Evolutionary conservation across 2,888 invertebrate genomes (phyloP), one percentile per base, ranked within the genome.

Genomic region (Kryphioiulus occultus): DNA sequence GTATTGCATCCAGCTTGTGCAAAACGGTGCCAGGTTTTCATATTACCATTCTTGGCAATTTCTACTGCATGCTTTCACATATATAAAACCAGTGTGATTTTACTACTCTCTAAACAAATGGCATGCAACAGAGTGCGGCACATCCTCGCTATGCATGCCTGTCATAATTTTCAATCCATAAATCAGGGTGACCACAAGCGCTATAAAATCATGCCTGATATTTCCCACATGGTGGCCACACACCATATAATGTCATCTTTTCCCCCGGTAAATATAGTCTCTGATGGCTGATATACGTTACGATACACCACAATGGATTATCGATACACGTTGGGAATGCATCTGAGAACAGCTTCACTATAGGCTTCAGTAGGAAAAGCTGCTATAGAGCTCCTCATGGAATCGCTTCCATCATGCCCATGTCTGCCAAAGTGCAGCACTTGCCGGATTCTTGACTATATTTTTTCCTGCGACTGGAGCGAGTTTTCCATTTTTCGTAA

Each of bases 401-500:
- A 53, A 53, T 53, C n/a, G 53, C 1, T 53, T 53, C 53, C 53
- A 53, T 53, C 53, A n/a, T 4, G 9, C n/a, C 53, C 53, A 53
- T n/a, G 53, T 53, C 53, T 19, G 53, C 53, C 53, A 19, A 53
- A 53, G 53, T 53, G 53, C 53, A 53, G 53, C 53, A 53, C 19
- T 53, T 53, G 53, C 53, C 53, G 53, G 53, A 53, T 53, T 53
- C 53, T 53, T 53, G 53, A 53, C 53, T 53, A 53, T 53, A n/a
- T 53, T 53, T 53, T 53, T 53, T 53, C n/a, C n/a, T 9, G 53
- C 9, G 53, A 53, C 53, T 53, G 53, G 53, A 53, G 53, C 53
- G n/a, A 4, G 19, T 53, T 53, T 53, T 53, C n/a, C n/a, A n/a
- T 53, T 53, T 53, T 53, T 53, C n/a, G 19, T 15, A 53, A 53